phyloP scores from a whole-genome alignment of 2,113 vertebrate species.

The Capreolus pygargus region DNA sequence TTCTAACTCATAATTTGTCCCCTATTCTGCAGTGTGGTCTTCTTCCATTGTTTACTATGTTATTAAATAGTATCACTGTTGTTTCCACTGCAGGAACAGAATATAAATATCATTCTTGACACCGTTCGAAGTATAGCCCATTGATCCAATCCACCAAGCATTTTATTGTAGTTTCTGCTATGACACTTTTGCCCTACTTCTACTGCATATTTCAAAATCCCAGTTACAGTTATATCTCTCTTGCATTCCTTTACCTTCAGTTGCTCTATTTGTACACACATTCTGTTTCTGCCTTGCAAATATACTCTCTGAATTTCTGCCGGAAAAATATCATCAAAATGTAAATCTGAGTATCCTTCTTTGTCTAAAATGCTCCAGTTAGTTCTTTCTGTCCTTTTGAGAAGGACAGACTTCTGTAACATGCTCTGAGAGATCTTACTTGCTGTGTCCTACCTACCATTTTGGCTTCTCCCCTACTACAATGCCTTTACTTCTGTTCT shows the following conservation, averaged over 20 bases:
- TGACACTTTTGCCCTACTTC: not conserved
- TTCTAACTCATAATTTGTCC: not conserved
- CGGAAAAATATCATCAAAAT: not conserved
- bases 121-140: not conserved
- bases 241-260: not conserved
- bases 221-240: not conserved
- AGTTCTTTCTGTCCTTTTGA: not conserved
- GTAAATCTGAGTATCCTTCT: not conserved
- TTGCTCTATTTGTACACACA: not conserved
- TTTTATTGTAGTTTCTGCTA: not conserved
- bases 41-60: not conserved
- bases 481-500: not conserved
- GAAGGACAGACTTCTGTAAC: not conserved
- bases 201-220: not conserved
- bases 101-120: not conserved
- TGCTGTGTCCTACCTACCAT: not conserved
- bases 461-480: not conserved
- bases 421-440: not conserved
- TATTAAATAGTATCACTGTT: not conserved
- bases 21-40: not conserved
- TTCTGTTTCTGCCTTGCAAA: not conserved
- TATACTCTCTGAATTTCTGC: not conserved
- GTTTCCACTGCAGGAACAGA: not conserved
- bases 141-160: not conserved
- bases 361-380: not conserved